These are phyloP conservation scores for Plebejus argus DNA, from an alignment of 2,888 invertebrate species.

Conservation along the genomic window DNA sequence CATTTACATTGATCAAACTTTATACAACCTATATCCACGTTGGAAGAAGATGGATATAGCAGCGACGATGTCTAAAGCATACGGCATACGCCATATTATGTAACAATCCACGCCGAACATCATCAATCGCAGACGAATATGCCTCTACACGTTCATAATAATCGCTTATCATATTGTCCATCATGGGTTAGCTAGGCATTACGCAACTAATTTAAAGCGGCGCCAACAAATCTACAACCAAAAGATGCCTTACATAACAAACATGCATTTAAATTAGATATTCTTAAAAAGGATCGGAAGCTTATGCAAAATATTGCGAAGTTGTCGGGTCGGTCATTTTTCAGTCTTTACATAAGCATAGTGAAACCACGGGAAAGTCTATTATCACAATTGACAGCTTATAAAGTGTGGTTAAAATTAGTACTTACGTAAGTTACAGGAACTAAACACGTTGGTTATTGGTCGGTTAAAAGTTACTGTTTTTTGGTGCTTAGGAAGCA, in stretches of 20 bases:
- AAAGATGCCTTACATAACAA: background rate
- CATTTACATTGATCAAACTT: too few relatives aligned
- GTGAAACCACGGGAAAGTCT: conserved; percentile 31
- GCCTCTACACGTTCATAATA: too few relatives aligned
- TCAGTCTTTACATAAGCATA: conserved; percentile 27
- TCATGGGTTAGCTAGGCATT: background rate
- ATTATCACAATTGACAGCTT: conserved; percentile 32
- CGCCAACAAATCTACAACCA: background rate
- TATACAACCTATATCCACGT: too few relatives aligned
- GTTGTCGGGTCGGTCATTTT: background rate
- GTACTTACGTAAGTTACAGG: background rate
- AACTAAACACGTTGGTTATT: background rate
- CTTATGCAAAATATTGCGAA: background rate
- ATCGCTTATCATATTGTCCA: background rate
- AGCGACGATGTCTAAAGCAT: too few relatives aligned
- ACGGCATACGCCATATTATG: background rate
- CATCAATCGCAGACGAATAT: background rate
- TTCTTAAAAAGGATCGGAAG: background rate
- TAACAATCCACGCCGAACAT: background rate
- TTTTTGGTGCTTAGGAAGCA: background rate
- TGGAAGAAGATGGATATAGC: background rate
- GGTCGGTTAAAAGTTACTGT: background rate
- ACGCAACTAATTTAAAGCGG: background rate
- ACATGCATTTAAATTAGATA: background rate
- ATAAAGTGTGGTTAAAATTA: conserved; percentile 6